Conservation (phyloP, 2,113 vertebrate species). For the Ptilorrhoa leucosticta region DNA sequence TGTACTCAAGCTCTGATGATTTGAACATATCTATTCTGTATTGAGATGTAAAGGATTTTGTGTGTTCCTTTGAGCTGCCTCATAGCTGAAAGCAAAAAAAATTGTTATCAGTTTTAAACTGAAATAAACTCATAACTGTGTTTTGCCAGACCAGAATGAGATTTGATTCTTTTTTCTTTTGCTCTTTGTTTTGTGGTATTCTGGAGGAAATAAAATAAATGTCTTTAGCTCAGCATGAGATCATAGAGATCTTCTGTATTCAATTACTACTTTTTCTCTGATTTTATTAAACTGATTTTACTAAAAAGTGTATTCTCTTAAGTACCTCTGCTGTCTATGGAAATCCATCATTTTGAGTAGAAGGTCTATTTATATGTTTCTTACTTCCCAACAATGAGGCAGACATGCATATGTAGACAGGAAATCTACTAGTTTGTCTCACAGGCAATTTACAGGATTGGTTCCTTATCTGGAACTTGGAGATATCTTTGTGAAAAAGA, state of each 20-base stretch:
- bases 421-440: neutral
- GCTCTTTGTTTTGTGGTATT: neutral
- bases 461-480: neutral
- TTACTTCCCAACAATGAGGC: neutral
- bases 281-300: neutral
- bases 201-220: neutral
- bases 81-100: neutral
- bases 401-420: neutral
- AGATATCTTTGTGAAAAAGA: neutral
- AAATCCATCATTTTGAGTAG: neutral
- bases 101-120: neutral
- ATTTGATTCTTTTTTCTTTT: neutral
- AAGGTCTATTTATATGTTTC: neutral
- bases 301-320: neutral
- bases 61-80: neutral
- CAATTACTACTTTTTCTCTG: neutral
- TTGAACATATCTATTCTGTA: neutral
- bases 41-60: neutral
- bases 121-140: neutral
- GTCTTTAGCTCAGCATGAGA: neutral
- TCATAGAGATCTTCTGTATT: neutral
- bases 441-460: neutral
- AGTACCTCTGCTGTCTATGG: neutral
- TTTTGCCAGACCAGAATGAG: neutral
- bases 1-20: neutral